These are phyloP conservation scores for Cephalopachus bancanus DNA, from an alignment of 2,797 vertebrate genomes.

Conservation along the genomic window DNA sequence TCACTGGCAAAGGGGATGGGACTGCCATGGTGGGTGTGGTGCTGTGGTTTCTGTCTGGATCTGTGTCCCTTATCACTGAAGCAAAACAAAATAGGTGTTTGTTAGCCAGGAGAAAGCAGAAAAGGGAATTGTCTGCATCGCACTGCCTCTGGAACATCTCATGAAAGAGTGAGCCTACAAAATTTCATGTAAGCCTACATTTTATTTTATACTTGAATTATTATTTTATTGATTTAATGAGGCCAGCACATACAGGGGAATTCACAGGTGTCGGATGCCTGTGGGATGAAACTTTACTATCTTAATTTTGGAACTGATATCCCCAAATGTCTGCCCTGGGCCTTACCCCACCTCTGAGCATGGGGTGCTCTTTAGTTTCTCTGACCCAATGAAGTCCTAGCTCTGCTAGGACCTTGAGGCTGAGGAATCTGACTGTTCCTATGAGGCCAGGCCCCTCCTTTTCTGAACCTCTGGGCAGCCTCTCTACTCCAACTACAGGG, in stretches of 20 bases:
- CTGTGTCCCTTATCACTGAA: not conserved
- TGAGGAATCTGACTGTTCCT: not conserved
- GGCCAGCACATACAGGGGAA: not conserved
- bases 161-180: not conserved
- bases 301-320: not conserved
- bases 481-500: not conserved
- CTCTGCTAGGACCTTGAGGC: not conserved
- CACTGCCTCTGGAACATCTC: not conserved
- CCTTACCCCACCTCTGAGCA: not conserved
- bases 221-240: not conserved
- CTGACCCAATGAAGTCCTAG: not conserved
- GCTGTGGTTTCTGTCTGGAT: not conserved
- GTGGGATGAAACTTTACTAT: not conserved
- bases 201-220: not conserved
- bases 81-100: not conserved
- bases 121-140: rapidly evolving
- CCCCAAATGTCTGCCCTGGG: not conserved
- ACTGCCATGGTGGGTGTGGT: rapidly evolving
- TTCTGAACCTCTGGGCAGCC: not conserved
- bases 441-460: not conserved
- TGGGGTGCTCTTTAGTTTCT: not conserved
- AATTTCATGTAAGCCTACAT: not conserved
- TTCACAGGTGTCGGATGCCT: not conserved
- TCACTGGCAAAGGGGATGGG: not conserved
- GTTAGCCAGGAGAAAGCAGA: not conserved